phyloP scores from a whole-genome alignment of 2,113 vertebrate species.

The Fukomys damarensis region DNA sequence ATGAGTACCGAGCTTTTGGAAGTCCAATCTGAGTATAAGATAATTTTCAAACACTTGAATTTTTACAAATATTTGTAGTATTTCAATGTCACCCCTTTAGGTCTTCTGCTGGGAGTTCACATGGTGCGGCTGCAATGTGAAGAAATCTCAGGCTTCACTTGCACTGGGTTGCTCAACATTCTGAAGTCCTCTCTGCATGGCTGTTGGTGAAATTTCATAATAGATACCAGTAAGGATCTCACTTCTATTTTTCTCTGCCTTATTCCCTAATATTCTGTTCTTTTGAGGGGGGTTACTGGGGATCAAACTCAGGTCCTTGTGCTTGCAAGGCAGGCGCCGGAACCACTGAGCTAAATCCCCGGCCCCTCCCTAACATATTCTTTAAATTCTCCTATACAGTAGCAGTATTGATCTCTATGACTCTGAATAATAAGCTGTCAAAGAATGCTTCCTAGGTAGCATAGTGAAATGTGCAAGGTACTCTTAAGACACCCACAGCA shows the following conservation, averaged over 20 bases:
- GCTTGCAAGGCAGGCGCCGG: no score
- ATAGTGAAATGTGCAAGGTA: background rate
- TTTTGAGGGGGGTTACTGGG: no score
- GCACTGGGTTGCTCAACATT: background rate
- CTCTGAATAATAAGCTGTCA: background rate
- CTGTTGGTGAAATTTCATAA: background rate
- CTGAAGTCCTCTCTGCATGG: background rate
- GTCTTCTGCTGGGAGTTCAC: background rate
- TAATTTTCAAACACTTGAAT: background rate
- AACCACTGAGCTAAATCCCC: no score
- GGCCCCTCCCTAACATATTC: background rate
- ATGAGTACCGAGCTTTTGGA: background rate
- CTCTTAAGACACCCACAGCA: background rate
- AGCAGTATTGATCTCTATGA: background rate
- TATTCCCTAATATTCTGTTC: background rate
- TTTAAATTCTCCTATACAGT: constrained; percentile 24
- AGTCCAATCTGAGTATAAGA: background rate
- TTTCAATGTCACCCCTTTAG: background rate
- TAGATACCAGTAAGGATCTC: background rate
- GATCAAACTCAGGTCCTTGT: no score
- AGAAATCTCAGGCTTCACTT: background rate
- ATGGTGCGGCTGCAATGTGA: background rate
- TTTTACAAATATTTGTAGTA: background rate
- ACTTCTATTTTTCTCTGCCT: background rate
- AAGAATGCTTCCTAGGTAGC: background rate